Conservation (phyloP, 1,140 invertebrate species). For the Periplaneta americana region DNA sequence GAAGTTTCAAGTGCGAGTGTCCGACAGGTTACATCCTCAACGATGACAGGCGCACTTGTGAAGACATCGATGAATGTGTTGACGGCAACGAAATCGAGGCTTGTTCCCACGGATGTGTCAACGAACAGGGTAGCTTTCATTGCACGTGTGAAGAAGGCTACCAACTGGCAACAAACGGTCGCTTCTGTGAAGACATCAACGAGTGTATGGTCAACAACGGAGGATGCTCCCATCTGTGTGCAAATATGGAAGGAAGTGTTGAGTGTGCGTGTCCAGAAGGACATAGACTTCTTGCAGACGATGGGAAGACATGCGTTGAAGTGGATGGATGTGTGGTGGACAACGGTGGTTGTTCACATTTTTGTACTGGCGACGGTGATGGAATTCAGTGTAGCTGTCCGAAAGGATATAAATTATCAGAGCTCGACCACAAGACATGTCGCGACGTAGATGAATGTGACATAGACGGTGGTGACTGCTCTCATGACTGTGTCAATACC, state of each 20-base stretch:
- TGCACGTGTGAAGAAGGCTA: conserved; percentile 40
- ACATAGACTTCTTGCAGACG: conserved; percentile 27
- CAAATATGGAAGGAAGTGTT: conserved; percentile 43
- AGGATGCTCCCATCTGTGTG: conserved; percentile 47
- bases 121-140: conserved; percentile 45
- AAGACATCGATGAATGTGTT: conserved; percentile 52
- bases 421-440: conserved; percentile 36
- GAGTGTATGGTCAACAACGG: conserved; percentile 46
- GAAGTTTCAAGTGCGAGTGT: conserved; percentile 56
- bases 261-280: conserved; percentile 42
- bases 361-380: conserved; percentile 44
- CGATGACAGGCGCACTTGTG: conserved; percentile 36
- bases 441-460: conserved; percentile 50
- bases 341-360: conserved; percentile 47
- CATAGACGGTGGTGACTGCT: conserved; percentile 29
- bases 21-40: conserved; percentile 46
- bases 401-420: conserved; percentile 39
- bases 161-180: conserved; percentile 36
- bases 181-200: conserved; percentile 39
- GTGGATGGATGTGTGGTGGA: conserved; percentile 25
- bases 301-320: conserved; percentile 35
- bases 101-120: conserved; percentile 47
- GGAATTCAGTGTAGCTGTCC: conserved; percentile 44
- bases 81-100: conserved; percentile 43
- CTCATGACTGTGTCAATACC: conserved; percentile 44